Evolutionary conservation across 35 echinoderm and acorn worm genomes (phyloP).

Genomic region (Diadema setosum): DNA sequence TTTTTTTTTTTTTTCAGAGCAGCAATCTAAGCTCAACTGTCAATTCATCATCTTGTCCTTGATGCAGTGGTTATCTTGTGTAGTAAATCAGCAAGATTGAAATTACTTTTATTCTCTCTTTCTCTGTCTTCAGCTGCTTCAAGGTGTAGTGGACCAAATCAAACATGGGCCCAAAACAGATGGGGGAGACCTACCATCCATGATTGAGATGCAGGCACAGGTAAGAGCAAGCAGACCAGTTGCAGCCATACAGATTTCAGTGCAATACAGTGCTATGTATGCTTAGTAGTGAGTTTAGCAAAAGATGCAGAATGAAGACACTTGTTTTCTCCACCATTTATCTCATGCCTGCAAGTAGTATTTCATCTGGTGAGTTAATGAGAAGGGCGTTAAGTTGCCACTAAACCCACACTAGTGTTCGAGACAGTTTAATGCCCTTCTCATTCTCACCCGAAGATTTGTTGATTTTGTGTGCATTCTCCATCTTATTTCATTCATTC

Average conservation of each 20-base stretch:
- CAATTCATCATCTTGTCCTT: too few relatives aligned
- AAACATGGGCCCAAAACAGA: neutral
- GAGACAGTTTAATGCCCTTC: too few relatives aligned
- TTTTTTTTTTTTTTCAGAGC: neutral
- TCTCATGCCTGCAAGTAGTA: neutral
- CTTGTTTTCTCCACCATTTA: neutral
- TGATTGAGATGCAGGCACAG: neutral
- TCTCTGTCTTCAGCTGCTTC: neutral
- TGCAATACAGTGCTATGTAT: neutral
- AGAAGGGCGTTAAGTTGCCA: too few relatives aligned
- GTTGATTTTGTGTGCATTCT: too few relatives aligned
- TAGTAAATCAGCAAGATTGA: neutral
- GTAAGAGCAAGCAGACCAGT: neutral
- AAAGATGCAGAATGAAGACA: neutral
- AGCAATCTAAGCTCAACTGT: too few relatives aligned
- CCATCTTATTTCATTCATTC: too few relatives aligned
- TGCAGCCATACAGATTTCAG: neutral
- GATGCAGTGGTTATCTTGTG: neutral
- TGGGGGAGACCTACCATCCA: neutral
- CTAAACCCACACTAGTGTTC: too few relatives aligned
- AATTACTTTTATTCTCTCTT: neutral
- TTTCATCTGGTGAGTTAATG: too few relatives aligned
- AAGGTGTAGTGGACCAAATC: constrained; percentile 33
- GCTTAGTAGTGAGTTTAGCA: too few relatives aligned
- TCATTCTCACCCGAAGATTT: too few relatives aligned